Percentiles rank a stretch among this genome's conserved stretches.
phyloP scores from a whole-genome alignment of 2,113 vertebrate genomes.

The cattle (Bos taurus) region ARS-UCD2.0 NC_037348.1:60487001-60487500 shows the following conservation, averaged over 20 bases:
- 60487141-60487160: background rate
- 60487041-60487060: too few relatives aligned
- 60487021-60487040: background rate
- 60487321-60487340: background rate
- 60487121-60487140: background rate
- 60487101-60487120: background rate
- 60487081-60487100: background rate
- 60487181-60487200: background rate
- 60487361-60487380: background rate
- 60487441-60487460: background rate
- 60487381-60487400: too few relatives aligned
- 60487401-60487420: background rate
- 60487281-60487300: background rate
- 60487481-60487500: background rate
- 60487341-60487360: fast-evolving
- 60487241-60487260: background rate
- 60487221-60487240: fast-evolving
- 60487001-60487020: background rate
- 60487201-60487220: background rate
- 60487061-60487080: background rate
- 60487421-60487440: background rate
- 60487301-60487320: background rate
- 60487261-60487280: background rate
- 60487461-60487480: background rate
- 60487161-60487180: background rate